Conservation (phyloP, 2,888 invertebrate species). For the Anagyrus pseudococci region DNA sequence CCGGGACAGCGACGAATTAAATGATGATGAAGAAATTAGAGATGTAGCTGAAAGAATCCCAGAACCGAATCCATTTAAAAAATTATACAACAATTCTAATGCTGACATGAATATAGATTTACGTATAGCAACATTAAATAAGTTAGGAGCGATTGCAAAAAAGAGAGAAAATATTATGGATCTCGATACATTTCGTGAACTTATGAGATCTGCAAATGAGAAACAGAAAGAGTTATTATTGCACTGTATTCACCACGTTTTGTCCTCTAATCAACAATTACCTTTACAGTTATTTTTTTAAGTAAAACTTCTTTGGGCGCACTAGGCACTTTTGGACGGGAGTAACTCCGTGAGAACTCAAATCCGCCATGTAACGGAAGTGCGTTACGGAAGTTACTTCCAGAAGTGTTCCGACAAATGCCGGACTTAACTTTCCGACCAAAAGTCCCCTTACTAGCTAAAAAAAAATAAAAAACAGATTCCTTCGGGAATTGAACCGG, state of each 20-base stretch:
- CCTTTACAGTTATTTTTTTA: slow-evolving; percentile 41
- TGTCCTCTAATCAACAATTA: neutral
- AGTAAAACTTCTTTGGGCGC: no score
- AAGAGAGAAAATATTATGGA: slow-evolving; percentile 45
- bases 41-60: neutral
- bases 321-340: no score
- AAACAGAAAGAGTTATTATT: slow-evolving; percentile 35
- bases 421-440: no score
- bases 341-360: no score
- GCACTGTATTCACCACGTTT: neutral
- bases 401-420: no score
- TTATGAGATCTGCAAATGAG: slow-evolving; percentile 31
- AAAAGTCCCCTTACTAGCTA: no score
- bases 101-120: slow-evolving; percentile 41
- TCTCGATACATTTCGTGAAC: slow-evolving; percentile 37
- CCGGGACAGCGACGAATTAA: slow-evolving; percentile 28
- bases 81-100: slow-evolving; percentile 41
- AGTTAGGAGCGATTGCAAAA: slow-evolving; percentile 44
- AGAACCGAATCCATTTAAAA: slow-evolving; percentile 41
- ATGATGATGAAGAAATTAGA: slow-evolving; percentile 20
- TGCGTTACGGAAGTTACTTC: no score
- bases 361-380: no score
- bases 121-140: slow-evolving; percentile 41
- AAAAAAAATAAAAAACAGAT: no score
- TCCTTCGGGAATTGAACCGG: no score